Percentiles rank a stretch among this genome's conserved stretches.
Evolutionary conservation across 2,888 invertebrate species (phyloP).

Genomic region (Noctua comes): DNA sequence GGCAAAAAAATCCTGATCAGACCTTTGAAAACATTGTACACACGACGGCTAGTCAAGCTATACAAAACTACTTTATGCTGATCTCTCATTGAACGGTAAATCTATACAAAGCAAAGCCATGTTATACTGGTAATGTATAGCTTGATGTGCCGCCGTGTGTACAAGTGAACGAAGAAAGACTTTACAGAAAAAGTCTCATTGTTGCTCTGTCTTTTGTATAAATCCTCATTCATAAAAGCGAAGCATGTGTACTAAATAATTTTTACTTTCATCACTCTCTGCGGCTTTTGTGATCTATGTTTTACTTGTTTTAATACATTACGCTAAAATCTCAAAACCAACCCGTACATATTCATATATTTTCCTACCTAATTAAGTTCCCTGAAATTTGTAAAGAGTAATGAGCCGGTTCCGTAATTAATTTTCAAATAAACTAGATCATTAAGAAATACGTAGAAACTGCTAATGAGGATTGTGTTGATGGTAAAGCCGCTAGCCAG

Average conservation of each 20-base stretch:
- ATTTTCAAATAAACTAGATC: constrained; percentile 30
- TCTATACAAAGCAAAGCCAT: too few species aligned
- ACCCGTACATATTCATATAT: constrained; percentile 18
- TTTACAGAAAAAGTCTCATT: constrained; percentile 70
- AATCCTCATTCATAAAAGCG: constrained; percentile 70
- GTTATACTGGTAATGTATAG: too few species aligned
- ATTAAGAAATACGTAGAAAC: constrained; percentile 48
- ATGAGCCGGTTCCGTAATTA: constrained; percentile 34
- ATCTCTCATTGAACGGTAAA: too few species aligned
- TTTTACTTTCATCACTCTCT: constrained; percentile 39
- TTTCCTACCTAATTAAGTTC: constrained; percentile 27
- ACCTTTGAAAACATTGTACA: constrained; percentile 63
- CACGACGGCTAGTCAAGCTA: too few species aligned
- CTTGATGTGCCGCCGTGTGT: too few species aligned
- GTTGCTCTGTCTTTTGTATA: constrained; percentile 68
- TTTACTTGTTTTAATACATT: constrained; percentile 27
- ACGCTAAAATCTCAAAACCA: constrained; percentile 44
- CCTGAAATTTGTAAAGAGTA: constrained; percentile 27
- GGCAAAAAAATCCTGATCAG: constrained; percentile 64
- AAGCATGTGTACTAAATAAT: constrained; percentile 51
- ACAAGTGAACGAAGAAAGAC: constrained; percentile 66
- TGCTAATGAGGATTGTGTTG: constrained; percentile 36
- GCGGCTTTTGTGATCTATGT: constrained; percentile 33
- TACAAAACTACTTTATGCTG: too few species aligned
- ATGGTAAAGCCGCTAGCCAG: constrained; percentile 21